Percentiles rank a stretch among this genome's conserved stretches.
These are phyloP conservation scores for Streptopelia turtur DNA, from an alignment of 2,797 vertebrate species.

Conservation along the genomic window DNA sequence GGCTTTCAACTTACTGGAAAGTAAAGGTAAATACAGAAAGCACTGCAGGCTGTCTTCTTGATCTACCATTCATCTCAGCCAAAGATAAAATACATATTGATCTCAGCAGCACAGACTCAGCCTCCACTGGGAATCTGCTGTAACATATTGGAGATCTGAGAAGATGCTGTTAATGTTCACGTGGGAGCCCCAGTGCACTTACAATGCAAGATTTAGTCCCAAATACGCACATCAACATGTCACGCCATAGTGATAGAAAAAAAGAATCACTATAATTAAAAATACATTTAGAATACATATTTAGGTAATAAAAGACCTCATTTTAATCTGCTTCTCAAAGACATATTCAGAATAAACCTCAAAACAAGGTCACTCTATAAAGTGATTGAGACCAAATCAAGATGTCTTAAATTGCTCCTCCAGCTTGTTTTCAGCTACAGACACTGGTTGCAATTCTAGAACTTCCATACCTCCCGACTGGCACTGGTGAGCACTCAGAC, in stretches of 20 bases:
- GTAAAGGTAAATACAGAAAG: background rate
- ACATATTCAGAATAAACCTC: background rate
- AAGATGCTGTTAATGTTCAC: background rate
- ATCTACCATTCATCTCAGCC: background rate
- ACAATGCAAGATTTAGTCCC: background rate
- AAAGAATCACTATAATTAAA: background rate
- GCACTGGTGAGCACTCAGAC: rapidly evolving
- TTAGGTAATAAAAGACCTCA: background rate
- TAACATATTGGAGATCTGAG: background rate
- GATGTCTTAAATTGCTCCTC: background rate
- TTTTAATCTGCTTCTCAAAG: background rate
- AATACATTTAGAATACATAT: background rate
- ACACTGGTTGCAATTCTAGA: background rate
- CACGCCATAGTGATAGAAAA: background rate
- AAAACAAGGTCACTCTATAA: background rate
- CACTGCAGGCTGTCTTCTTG: background rate
- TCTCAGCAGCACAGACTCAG: background rate
- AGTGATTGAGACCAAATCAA: background rate
- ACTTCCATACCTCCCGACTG: background rate
- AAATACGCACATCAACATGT: background rate
- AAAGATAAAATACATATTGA: background rate
- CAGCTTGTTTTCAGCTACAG: background rate
- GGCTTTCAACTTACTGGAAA: background rate
- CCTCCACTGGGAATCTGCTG: background rate
- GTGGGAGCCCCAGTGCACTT: background rate